Evolutionary conservation across 2,113 vertebrate species (phyloP).

Genomic region (Fukomys damarensis): DNA sequence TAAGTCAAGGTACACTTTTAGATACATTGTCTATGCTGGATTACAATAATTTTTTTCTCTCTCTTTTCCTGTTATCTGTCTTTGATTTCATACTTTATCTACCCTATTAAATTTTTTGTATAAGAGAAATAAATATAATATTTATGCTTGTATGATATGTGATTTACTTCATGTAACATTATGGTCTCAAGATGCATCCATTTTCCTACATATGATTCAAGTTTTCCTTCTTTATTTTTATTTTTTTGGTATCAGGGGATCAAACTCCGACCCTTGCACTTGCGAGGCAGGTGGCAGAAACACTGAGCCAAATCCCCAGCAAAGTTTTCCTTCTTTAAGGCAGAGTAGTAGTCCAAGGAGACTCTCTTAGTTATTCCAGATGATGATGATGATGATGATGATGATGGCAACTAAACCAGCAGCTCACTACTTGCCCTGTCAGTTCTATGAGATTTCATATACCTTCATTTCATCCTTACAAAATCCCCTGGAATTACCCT

Average conservation of each 20-base stretch:
- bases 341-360: background rate
- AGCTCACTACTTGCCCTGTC: background rate
- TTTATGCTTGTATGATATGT: background rate
- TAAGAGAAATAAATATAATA: background rate
- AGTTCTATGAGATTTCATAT: background rate
- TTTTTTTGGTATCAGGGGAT: no score
- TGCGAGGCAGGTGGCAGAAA: no score
- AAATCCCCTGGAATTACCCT: background rate
- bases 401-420: background rate
- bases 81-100: background rate
- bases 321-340: background rate
- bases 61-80: background rate
- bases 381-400: fast-evolving
- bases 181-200: background rate
- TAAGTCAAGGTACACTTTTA: background rate
- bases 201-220: background rate
- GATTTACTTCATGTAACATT: background rate
- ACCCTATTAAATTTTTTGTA: background rate
- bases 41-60: background rate
- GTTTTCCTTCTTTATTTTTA: no score
- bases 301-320: no score
- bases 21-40: background rate
- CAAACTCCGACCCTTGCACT: no score
- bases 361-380: background rate
- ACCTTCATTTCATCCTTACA: background rate